A percentile compares a stretch with the other conserved stretches of the same genome.
Evolutionary conservation across 2,888 invertebrate species (phyloP).

Genomic region (Netelia virgata): DNA sequence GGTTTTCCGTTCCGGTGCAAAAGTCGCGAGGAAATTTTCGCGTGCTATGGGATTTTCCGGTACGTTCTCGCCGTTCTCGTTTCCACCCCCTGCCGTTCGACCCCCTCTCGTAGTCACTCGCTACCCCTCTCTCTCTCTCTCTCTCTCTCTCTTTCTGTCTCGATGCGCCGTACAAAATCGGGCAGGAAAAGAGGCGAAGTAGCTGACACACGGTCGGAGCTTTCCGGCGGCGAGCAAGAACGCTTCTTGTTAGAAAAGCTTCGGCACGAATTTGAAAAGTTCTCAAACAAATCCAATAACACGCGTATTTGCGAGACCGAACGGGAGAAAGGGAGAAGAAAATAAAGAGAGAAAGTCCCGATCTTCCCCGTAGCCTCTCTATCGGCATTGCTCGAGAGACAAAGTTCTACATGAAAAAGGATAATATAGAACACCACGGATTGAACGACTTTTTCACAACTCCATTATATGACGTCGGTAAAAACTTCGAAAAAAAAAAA

Average conservation of each 20-base stretch:
- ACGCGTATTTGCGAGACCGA: conserved; percentile 63
- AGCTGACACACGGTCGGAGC: conserved; percentile 29
- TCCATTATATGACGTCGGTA: neutral
- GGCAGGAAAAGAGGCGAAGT: conserved; percentile 37
- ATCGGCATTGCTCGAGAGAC: conserved; percentile 8
- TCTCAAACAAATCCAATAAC: conserved; percentile 83
- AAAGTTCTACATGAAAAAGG: neutral
- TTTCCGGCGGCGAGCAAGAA: conserved; percentile 48
- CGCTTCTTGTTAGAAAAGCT: conserved; percentile 61
- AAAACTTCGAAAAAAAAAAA: neutral
- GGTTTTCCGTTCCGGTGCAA: conserved; percentile 43
- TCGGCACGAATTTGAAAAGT: conserved; percentile 79
- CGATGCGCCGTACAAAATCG: conserved; percentile 51
- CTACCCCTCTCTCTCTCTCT: neutral
- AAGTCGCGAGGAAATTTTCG: conserved; percentile 45
- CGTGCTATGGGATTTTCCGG: conserved; percentile 53
- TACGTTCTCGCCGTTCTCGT: conserved; percentile 36
- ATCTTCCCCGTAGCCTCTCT: conserved; percentile 19
- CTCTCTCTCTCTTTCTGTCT: neutral
- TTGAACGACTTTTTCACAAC: neutral
- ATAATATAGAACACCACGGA: neutral
- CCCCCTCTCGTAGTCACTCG: too few relatives aligned
- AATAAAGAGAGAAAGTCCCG: conserved; percentile 35
- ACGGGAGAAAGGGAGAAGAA: conserved; percentile 7
- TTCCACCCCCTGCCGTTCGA: too few relatives aligned